phyloP scores from a whole-genome alignment of 2,888 invertebrate species.

The Caenorhabditis becei region DNA sequence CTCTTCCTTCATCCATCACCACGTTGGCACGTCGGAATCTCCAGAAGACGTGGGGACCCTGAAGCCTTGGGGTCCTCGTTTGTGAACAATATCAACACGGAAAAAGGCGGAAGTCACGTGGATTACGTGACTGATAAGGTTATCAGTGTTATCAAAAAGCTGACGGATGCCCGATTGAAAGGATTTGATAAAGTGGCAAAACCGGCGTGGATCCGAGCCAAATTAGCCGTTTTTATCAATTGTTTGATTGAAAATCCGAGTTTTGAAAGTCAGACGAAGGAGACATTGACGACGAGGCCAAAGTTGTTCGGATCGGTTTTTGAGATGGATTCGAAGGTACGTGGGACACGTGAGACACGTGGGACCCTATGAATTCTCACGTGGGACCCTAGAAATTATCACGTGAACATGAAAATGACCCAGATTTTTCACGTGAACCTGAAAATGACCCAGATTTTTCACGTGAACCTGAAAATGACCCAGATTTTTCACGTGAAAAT shows the following conservation, averaged over 20 bases:
- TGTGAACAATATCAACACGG: constrained; percentile 97
- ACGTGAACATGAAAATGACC: too few species aligned
- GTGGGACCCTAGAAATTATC: too few species aligned
- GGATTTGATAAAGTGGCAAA: constrained; percentile 90
- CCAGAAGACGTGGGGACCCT: constrained; percentile 81
- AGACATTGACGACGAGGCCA: constrained; percentile 94
- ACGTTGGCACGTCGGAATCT: constrained; percentile 96
- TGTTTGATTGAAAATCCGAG: constrained; percentile 98
- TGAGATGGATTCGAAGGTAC: constrained; percentile 83
- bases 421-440: too few species aligned
- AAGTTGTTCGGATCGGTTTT: constrained; percentile 97
- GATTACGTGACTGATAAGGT: constrained; percentile 93
- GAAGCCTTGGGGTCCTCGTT: constrained; percentile 87
- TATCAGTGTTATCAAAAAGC: constrained; percentile 89
- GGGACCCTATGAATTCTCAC: too few species aligned
- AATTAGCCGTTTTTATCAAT: constrained; percentile 96
- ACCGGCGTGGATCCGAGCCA: constrained; percentile 93
- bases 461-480: too few species aligned
- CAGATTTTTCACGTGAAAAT: too few species aligned
- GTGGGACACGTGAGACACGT: too few species aligned
- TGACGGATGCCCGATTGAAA: constrained; percentile 89
- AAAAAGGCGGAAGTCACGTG: constrained; percentile 97
- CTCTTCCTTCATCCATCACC: constrained; percentile 83
- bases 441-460: too few species aligned
- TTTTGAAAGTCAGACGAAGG: constrained; percentile 99